These are phyloP conservation scores for Drosophila rhopaloa DNA, from an alignment of 1,140 invertebrate species.

Conservation along the genomic window DNA sequence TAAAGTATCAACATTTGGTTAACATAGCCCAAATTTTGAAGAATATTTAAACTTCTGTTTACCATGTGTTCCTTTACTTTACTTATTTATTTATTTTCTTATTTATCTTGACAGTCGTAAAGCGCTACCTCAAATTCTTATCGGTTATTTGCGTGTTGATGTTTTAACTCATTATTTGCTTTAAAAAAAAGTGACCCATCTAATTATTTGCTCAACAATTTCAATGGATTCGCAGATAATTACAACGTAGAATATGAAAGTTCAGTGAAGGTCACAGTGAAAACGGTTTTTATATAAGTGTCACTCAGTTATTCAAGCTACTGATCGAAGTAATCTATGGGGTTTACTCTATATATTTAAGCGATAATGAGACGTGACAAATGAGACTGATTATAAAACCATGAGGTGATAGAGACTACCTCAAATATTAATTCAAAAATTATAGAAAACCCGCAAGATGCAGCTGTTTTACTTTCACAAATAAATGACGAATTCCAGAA, in stretches of 20 bases:
- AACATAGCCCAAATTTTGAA: too few relatives aligned
- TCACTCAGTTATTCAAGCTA: conserved; percentile 9
- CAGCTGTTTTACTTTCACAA: conserved; percentile 39
- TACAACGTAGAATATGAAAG: background rate
- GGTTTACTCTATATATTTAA: conserved; percentile 22
- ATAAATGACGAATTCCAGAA: conserved; percentile 12
- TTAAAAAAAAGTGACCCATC: background rate
- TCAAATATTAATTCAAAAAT: conserved; percentile 17
- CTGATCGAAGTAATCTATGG: conserved; percentile 32
- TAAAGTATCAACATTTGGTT: too few relatives aligned
- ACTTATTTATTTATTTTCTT: background rate
- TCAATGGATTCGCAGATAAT: background rate
- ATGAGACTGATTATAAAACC: conserved; percentile 23
- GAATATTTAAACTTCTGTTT: background rate
- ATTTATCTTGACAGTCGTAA: conserved; percentile 2
- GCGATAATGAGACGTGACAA: background rate
- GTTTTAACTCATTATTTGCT: conserved; percentile 26
- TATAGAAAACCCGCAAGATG: conserved; percentile 7
- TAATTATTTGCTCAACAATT: conserved; percentile 23
- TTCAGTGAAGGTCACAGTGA: conserved; percentile 1
- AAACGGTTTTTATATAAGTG: conserved; percentile 30
- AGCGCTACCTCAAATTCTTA: background rate
- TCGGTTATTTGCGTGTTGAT: conserved; percentile 13
- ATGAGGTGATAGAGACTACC: conserved; percentile 18
- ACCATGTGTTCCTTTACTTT: background rate